Conservation (phyloP, 1,140 invertebrate genomes). For the Drosophila varians region DNA sequence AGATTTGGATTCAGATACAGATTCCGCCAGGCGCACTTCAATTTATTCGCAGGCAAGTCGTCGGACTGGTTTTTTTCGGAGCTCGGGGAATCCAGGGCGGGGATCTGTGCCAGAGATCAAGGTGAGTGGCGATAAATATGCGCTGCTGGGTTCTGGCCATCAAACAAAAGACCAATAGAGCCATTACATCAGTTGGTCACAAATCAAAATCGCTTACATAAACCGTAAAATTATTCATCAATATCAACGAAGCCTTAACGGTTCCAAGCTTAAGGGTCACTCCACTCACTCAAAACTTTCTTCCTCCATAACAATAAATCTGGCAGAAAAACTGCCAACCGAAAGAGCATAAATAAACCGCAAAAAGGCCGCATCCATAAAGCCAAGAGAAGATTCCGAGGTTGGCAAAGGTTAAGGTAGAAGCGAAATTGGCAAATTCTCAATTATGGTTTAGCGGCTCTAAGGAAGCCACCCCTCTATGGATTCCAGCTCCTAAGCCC, state of each 20-base stretch:
- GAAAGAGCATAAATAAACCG: conserved; percentile 12
- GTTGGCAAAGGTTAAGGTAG: conserved; percentile 50
- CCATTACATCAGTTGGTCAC: background rate
- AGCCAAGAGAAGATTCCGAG: conserved; percentile 16
- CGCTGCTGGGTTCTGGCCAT: background rate
- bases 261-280: conserved; percentile 34
- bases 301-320: conserved; percentile 31
- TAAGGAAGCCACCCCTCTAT: conserved; percentile 3
- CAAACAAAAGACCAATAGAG: conserved; percentile 8
- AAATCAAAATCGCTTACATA: conserved; percentile 10
- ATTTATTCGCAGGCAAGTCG: conserved; percentile 47
- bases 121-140: conserved; percentile 51
- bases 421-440: conserved; percentile 17
- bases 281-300: conserved; percentile 36
- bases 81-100: conserved; percentile 1
- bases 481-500: conserved; percentile 3
- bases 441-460: conserved; percentile 1
- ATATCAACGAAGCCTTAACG: conserved; percentile 10
- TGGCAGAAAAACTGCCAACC: conserved; percentile 1
- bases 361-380: conserved; percentile 17
- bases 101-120: conserved; percentile 58
- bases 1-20: conserved; percentile 39
- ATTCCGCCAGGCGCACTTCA: conserved; percentile 45
- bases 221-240: conserved; percentile 5
- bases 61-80: conserved; percentile 59